Evolutionary conservation across 1,140 invertebrate genomes (phyloP), one percentile per base, ranked within the genome.

Genomic region (Drosophila subpulchrella): DNA sequence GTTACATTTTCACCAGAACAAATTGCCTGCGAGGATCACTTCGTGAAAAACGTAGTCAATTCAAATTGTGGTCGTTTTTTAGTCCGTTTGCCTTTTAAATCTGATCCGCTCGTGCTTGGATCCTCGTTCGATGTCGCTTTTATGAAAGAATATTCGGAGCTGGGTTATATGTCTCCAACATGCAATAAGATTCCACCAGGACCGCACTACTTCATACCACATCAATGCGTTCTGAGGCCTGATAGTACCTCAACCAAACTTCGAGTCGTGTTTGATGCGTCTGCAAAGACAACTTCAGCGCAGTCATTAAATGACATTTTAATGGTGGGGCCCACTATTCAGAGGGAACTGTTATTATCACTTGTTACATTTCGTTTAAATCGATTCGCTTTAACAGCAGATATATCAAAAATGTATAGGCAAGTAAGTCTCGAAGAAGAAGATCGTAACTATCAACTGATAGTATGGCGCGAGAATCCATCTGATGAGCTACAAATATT

Each of bases 71-170:
- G 41, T 17, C 41, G 8, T 41, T 42, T 42, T 42, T 42, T 17
- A 42, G 41, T 42, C 41, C 6, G 41, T 42, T 42, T 17, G 41
- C 2, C 2, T 17, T 42, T 42, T 42, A 42, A 42, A 42, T 42
- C 41, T 42, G 41, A 42, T 42, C 41, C 41, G 41, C 41, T 42
- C 41, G 15, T 42, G 41, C 41, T 42, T 42, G 15, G n/a, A 42
- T 42, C n/a, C 15, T 42, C 41, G 41, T 17, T 42, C 15, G 41
- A 42, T 17, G 15, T 42, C 15, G 41, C 15, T 17, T 27, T 27
- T 2, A 27, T 27, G 27, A 27, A 27, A 27, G 27, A 27, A 27
- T 27, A 27, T 42, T 42, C 15, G n/a, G 39, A 8, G n/a, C 39
- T 42, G n/a, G 39, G 39, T 15, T n/a, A 42, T 42, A 42, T 42